Evolutionary conservation across 2,113 vertebrate species (phyloP), one percentile per base, ranked within the genome.

Genomic region (Pitta sordida): DNA sequence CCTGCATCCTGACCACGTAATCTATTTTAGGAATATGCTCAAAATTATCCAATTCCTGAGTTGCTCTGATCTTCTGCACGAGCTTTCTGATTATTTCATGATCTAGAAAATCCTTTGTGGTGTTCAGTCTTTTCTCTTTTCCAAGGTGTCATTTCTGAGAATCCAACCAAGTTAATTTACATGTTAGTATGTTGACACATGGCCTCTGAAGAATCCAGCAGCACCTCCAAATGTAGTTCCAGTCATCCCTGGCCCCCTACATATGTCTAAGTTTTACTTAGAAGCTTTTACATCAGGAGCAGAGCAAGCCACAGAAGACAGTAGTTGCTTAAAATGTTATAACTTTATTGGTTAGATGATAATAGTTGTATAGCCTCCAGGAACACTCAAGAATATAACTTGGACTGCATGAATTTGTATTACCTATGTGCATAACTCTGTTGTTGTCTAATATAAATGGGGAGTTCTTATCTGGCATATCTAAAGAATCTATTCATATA

Each of bases 101-200:
- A 75, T 59, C 26, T 70, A 84, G 60, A 78, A 88, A 62, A 77
- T 51, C 6, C 18, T 58, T 89, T 88, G 37, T 85, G 52, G 63
- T 78, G 51, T 90, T 95, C 83, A 94, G 67, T 92, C 88, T 85
- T 88, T 41, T 60, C 8, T 75, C 30, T 60, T 91, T 59, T 85
- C 59, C 59, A 41, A 87, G 27, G 62, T 94, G 83, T 94, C 63
- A 78, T 92, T 97, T 94, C 83, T 88, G 82, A 93, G 91, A 96
- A 94, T 91, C 52, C 77, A 93, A 90, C 88, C 79, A 94, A 90
- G 49, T 92, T 92, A 89, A 95, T 97, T 81, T 64, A 89, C 20
- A 20, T 75, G 56, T 48, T 73, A 63, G 16, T 37, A 37, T 49
- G 70, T 78, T 78, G 37, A 86, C 15, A 86, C 80, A 73, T 9